Evolutionary conservation across 2,113 vertebrate genomes (phyloP).

Genomic region (Lagopus muta): DNA sequence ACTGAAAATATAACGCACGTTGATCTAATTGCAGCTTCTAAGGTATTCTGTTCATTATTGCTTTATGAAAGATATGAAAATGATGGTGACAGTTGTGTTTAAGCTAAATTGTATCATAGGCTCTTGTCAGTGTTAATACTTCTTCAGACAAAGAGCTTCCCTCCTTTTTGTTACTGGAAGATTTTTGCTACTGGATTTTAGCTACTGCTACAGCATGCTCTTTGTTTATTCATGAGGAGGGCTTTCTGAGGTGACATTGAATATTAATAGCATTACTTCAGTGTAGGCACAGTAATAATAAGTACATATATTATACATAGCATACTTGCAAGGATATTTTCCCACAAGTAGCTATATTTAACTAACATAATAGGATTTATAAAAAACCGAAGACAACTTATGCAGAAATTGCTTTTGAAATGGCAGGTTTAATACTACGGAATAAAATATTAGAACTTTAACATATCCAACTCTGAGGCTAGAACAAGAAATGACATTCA

Average conservation of each 20-base stretch:
- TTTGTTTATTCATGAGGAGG: neutral
- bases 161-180: neutral
- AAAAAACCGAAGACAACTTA: neutral
- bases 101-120: neutral
- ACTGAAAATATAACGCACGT: neutral
- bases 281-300: neutral
- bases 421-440: neutral
- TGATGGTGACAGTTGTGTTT: neutral
- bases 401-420: neutral
- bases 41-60: neutral
- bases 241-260: neutral
- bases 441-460: neutral
- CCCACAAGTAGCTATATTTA: neutral
- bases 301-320: neutral
- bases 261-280: neutral
- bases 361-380: neutral
- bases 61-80: constrained; percentile 2
- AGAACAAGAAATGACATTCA: neutral
- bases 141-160: neutral
- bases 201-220: neutral
- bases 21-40: constrained; percentile 35
- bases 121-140: neutral
- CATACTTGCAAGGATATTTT: neutral
- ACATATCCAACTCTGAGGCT: neutral
- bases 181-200: neutral